A percentile compares a stretch with the other conserved stretches of the same genome.
phyloP scores from a whole-genome alignment of 37 sponge, comb jelly and placozoan species.

The Petrosia ficiformis region DNA sequence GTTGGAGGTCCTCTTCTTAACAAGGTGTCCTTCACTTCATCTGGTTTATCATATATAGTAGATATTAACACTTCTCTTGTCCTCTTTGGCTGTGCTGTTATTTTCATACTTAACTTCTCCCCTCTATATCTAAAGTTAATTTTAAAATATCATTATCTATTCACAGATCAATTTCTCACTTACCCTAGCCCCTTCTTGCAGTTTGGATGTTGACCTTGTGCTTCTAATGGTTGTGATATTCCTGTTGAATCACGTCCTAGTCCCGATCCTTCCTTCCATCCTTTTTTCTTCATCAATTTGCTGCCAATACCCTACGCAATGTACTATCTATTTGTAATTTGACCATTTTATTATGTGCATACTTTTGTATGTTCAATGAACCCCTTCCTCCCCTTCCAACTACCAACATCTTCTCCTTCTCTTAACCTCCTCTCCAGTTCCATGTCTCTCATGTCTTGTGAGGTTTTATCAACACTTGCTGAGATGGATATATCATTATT shows the following conservation, averaged over 20 bases:
- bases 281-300: constrained; percentile 64
- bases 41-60: constrained; percentile 63
- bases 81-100: constrained; percentile 20
- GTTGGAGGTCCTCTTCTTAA: constrained; percentile 43
- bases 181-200: constrained; percentile 89
- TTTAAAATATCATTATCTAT: no score
- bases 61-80: constrained; percentile 64
- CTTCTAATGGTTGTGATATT: constrained; percentile 63
- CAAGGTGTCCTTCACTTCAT: constrained; percentile 41
- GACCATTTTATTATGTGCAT: background rate
- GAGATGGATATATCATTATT: background rate
- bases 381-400: constrained; percentile 3
- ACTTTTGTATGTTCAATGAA: constrained; percentile 2
- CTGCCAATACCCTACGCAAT: constrained; percentile 80
- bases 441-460: constrained; percentile 78
- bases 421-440: constrained; percentile 40
- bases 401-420: constrained; percentile 43
- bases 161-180: constrained; percentile 8
- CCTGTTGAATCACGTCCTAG: constrained; percentile 55
- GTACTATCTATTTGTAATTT: background rate
- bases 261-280: constrained; percentile 85
- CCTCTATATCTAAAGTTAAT: constrained; percentile 72
- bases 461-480: constrained; percentile 74
- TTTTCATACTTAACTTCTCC: constrained; percentile 33
- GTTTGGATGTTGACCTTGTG: constrained; percentile 71